These are phyloP conservation scores for Solea solea DNA, from an alignment of 2,113 vertebrate species.

Conservation along the genomic window DNA sequence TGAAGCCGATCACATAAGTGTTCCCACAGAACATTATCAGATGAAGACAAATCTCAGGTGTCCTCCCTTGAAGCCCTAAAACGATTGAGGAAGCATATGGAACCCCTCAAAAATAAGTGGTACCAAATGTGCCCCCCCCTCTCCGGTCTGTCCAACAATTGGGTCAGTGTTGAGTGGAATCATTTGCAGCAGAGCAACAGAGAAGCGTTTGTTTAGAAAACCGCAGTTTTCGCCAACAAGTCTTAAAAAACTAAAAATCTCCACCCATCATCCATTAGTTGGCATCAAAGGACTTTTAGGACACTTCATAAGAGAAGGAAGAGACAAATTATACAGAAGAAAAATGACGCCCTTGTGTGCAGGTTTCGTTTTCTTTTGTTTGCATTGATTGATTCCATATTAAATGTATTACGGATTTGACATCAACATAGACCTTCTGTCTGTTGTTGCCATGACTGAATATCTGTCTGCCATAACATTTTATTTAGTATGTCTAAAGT, in stretches of 20 bases:
- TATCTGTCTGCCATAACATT: neutral
- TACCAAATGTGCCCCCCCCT: slow-evolving; percentile 73
- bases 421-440: neutral
- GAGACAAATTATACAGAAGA: neutral
- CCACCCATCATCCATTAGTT: slow-evolving; percentile 14
- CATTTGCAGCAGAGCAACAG: slow-evolving; percentile 38
- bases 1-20: slow-evolving; percentile 32
- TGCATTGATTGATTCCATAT: neutral
- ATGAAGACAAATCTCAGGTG: slow-evolving; percentile 54
- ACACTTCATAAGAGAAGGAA: slow-evolving; percentile 7
- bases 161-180: slow-evolving; percentile 69
- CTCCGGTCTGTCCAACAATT: slow-evolving; percentile 65
- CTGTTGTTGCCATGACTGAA: neutral
- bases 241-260: slow-evolving; percentile 29
- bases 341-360: neutral
- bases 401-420: neutral
- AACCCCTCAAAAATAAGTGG: slow-evolving; percentile 69
- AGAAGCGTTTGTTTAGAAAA: slow-evolving; percentile 28
- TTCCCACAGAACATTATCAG: slow-evolving; percentile 44
- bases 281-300: slow-evolving; percentile 18
- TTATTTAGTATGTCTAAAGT: too few relatives aligned
- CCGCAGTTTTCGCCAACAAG: slow-evolving; percentile 28
- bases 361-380: slow-evolving; percentile 17
- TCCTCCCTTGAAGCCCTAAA: slow-evolving; percentile 29
- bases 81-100: slow-evolving; percentile 50